Evolutionary conservation across 92 coral and sea anemone species (phyloP).

Genomic region (Nematostella vectensis): DNA sequence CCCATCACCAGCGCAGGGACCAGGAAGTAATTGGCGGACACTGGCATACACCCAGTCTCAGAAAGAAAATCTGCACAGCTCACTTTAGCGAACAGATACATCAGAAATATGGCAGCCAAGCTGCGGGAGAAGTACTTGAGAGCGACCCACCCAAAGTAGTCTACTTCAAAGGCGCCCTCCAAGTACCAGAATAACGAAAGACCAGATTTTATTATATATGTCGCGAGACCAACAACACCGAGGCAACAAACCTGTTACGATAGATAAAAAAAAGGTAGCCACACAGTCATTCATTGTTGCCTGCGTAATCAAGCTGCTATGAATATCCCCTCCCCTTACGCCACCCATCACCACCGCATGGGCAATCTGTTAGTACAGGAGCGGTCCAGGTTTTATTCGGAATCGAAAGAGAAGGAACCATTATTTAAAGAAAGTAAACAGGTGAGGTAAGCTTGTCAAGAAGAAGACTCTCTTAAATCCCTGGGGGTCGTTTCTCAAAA

Average conservation of each 20-base stretch:
- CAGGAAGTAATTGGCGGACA: constrained; percentile 24
- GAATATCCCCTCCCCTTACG: too few species aligned
- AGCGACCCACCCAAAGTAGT: constrained; percentile 33
- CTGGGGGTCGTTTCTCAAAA: too few species aligned
- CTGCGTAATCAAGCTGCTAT: too few species aligned
- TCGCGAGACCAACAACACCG: constrained; percentile 47
- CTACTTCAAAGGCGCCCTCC: neutral
- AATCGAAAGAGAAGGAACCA: too few species aligned
- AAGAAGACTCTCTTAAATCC: too few species aligned
- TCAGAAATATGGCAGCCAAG: constrained; percentile 31
- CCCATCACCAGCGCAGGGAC: constrained; percentile 48
- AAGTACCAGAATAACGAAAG: constrained; percentile 19
- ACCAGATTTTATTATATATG: constrained; percentile 35
- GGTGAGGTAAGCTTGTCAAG: too few species aligned
- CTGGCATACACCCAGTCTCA: neutral
- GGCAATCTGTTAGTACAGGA: too few species aligned
- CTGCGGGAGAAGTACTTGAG: constrained; percentile 26
- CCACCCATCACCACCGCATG: too few species aligned
- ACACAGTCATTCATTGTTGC: too few species aligned
- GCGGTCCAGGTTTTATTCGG: too few species aligned
- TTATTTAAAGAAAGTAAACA: too few species aligned
- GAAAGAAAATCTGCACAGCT: neutral
- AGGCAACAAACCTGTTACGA: neutral
- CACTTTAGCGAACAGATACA: constrained; percentile 35
- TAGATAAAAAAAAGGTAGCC: too few species aligned